A percentile compares a stretch with the other conserved stretches of the same genome.
Conservation (phyloP, 35 echinoderm and acorn worm species). For the Lytechinus variegatus region DNA sequence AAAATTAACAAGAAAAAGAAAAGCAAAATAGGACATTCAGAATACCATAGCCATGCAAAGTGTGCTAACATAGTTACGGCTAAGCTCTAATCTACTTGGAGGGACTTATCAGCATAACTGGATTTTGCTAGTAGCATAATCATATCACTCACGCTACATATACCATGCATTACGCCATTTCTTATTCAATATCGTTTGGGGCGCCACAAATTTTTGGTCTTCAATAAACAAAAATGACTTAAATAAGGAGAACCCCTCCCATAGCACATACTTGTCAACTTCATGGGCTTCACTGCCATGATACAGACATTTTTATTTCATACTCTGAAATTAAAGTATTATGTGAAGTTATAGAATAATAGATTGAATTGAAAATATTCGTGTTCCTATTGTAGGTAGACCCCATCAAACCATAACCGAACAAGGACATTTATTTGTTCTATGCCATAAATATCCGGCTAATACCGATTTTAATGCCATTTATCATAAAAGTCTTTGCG, state of each 20-base stretch:
- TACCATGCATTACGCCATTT: background rate
- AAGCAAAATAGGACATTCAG: background rate
- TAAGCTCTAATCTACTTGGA: background rate
- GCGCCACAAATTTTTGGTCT: background rate
- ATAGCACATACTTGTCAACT: too few species aligned
- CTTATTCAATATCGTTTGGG: background rate
- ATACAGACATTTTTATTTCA: too few species aligned
- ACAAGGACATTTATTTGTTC: too few species aligned
- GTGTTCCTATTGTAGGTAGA: too few species aligned
- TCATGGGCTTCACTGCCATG: too few species aligned
- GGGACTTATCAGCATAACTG: background rate
- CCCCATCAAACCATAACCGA: too few species aligned
- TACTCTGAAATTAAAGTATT: too few species aligned
- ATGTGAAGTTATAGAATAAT: too few species aligned
- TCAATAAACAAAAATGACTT: background rate
- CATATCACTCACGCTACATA: background rate
- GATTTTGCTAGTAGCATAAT: background rate
- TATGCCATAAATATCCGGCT: too few species aligned
- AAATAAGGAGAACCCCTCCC: background rate
- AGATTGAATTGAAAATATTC: too few species aligned
- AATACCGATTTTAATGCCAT: too few species aligned
- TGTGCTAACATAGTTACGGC: constrained; percentile 11
- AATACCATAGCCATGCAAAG: background rate
- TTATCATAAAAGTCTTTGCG: too few species aligned
- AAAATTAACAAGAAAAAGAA: background rate